A percentile compares a stretch with the other conserved stretches of the same genome.
Evolutionary conservation across 2,797 vertebrate species (phyloP).

Genomic region (Amphiprion clarkii): DNA sequence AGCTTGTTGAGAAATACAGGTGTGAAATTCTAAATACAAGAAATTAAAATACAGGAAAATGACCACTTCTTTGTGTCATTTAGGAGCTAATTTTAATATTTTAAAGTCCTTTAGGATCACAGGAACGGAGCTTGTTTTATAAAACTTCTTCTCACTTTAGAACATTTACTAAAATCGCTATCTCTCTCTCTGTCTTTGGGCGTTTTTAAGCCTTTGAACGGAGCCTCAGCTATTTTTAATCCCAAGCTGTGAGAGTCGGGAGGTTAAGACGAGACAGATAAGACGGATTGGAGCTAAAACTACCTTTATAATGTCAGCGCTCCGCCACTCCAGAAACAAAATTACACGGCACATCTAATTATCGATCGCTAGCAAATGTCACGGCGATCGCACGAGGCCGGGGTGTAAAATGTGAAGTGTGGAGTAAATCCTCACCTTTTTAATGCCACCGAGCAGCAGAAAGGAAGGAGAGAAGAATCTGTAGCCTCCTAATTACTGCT

Average conservation of each 20-base stretch:
- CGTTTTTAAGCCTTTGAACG: too few relatives aligned
- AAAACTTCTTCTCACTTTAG: too few relatives aligned
- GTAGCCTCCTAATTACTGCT: constrained; percentile 53
- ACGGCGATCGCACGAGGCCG: constrained; percentile 28
- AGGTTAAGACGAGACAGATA: constrained; percentile 8
- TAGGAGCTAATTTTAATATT: too few relatives aligned
- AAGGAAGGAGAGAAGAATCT: constrained; percentile 3
- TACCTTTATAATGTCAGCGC: constrained; percentile 54
- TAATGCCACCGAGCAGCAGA: constrained; percentile 30
- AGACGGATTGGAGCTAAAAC: constrained; percentile 20
- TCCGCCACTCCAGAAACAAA: constrained; percentile 30
- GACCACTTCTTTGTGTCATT: too few relatives aligned
- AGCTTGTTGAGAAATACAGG: too few relatives aligned
- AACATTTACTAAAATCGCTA: too few relatives aligned
- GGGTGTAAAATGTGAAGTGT: constrained; percentile 47
- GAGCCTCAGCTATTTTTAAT: too few relatives aligned
- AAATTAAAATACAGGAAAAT: too few relatives aligned
- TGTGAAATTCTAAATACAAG: too few relatives aligned
- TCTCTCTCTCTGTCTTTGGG: too few relatives aligned
- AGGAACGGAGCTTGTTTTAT: too few relatives aligned
- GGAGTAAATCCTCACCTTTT: constrained; percentile 46
- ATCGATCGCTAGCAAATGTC: constrained; percentile 68
- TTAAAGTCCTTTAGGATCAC: too few relatives aligned
- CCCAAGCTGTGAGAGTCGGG: neutral
- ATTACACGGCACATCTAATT: constrained; percentile 50